Conservation (phyloP, 2,888 invertebrate genomes). For the Phoenoteleia sp. region DNA sequence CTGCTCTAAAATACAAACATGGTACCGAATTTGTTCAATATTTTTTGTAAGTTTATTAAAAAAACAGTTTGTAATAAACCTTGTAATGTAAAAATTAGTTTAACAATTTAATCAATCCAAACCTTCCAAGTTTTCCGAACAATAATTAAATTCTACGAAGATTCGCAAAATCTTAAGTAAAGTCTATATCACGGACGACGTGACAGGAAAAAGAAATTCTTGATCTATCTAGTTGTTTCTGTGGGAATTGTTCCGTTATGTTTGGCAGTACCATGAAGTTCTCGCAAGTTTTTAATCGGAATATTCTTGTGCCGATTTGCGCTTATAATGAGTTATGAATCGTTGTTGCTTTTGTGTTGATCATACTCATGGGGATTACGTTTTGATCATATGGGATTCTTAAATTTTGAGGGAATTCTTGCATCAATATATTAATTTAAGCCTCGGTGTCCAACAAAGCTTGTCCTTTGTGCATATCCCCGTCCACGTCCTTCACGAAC, state of each 20-base stretch:
- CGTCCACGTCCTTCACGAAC: not conserved
- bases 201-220: too few species aligned
- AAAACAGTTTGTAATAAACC: too few species aligned
- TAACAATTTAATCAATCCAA: too few species aligned
- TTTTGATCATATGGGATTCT: not conserved
- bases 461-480: not conserved
- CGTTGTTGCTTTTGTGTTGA: not conserved
- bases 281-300: not conserved
- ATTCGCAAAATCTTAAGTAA: too few species aligned
- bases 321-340: not conserved
- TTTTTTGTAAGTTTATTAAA: too few species aligned
- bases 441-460: conserved; percentile 12
- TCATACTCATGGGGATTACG: not conserved
- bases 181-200: too few species aligned
- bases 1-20: too few species aligned
- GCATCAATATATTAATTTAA: conserved; percentile 3
- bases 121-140: too few species aligned
- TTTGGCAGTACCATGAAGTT: not conserved
- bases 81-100: too few species aligned
- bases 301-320: not conserved
- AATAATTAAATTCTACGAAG: too few species aligned
- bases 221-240: not conserved
- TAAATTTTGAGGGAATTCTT: conserved; percentile 6
- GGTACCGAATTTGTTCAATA: too few species aligned
- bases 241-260: not conserved